Evolutionary conservation across 92 coral and sea anemone species (phyloP).

Genomic region (Phymanthus crucifer): DNA sequence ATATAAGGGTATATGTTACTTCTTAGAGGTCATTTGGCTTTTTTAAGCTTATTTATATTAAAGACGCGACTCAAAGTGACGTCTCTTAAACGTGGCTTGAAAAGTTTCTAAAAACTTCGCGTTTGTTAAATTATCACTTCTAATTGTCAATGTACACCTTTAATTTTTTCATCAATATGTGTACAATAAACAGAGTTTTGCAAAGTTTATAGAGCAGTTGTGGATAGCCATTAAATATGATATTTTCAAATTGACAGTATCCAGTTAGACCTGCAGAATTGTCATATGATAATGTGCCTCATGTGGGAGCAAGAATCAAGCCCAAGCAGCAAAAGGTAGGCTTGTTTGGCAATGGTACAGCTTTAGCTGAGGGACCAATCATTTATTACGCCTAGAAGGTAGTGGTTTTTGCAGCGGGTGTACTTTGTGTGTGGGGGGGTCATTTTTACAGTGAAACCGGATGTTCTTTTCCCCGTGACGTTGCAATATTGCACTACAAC

Average conservation of each 20-base stretch:
- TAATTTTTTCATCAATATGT: background rate
- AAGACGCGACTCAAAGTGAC: background rate
- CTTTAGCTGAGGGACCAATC: too few relatives aligned
- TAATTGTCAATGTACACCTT: background rate
- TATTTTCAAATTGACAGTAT: conserved; percentile 51
- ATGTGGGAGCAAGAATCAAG: conserved; percentile 86
- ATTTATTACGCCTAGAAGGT: too few relatives aligned
- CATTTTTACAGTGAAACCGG: too few relatives aligned
- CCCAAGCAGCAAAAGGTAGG: conserved; percentile 88
- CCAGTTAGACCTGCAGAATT: conserved; percentile 87
- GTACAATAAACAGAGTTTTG: too few relatives aligned
- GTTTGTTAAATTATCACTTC: background rate
- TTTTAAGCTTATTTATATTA: background rate
- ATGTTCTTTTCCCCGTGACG: too few relatives aligned
- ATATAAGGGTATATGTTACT: background rate
- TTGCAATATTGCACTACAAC: too few relatives aligned
- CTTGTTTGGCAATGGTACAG: too few relatives aligned
- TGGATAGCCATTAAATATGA: background rate
- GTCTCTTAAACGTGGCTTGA: background rate
- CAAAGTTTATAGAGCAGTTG: too few relatives aligned
- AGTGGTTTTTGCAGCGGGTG: too few relatives aligned
- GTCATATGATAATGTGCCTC: conserved; percentile 82
- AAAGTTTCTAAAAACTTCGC: background rate
- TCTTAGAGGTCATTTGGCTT: background rate
- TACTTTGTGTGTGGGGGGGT: too few relatives aligned